A percentile compares a stretch with the other conserved stretches of the same genome.
These are phyloP conservation scores for Pyrrhosoma nymphula DNA, from an alignment of 2,888 invertebrate species.

Conservation along the genomic window DNA sequence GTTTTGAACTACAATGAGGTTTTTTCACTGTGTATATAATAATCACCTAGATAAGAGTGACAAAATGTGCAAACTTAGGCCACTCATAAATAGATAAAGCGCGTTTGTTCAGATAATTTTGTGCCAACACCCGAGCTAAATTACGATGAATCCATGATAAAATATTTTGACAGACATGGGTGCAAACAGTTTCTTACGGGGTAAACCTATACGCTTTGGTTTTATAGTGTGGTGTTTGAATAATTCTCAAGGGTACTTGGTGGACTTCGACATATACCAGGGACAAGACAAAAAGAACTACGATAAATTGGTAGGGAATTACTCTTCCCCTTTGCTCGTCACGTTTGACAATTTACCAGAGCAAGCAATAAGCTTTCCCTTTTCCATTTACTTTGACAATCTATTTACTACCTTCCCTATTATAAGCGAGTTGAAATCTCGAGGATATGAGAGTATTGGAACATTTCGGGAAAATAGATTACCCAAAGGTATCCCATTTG, in stretches of 20 bases:
- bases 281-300: neutral
- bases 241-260: neutral
- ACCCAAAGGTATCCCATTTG: too few relatives aligned
- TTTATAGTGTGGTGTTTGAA: constrained; percentile 1
- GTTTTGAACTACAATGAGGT: too few relatives aligned
- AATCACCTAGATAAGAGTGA: too few relatives aligned
- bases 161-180: neutral
- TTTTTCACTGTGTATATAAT: too few relatives aligned
- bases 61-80: too few relatives aligned
- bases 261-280: constrained; percentile 44
- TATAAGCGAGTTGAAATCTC: neutral
- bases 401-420: neutral
- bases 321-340: neutral
- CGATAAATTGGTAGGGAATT: neutral
- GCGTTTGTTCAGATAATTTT: too few relatives aligned
- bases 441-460: neutral
- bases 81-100: too few relatives aligned
- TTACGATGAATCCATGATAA: too few relatives aligned
- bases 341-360: neutral
- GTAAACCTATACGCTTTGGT: neutral
- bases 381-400: neutral
- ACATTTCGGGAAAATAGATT: neutral
- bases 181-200: constrained; percentile 19
- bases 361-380: neutral
- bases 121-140: too few relatives aligned